phyloP scores from a whole-genome alignment of 2,797 vertebrate genomes.

The Zalophus californianus region DNA sequence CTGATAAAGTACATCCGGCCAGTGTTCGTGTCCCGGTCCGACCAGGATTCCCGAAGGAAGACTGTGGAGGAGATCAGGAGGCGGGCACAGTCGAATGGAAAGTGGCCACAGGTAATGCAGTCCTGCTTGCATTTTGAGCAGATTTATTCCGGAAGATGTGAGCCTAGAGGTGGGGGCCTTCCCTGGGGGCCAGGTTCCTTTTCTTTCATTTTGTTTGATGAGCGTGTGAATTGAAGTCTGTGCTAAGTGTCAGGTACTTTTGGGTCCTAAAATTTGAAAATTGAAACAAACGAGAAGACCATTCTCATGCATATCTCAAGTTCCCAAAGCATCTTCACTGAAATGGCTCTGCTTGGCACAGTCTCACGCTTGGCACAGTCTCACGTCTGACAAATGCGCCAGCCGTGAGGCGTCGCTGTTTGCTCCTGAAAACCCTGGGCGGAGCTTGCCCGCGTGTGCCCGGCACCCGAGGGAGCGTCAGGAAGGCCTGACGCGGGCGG shows the following conservation, averaged over 20 bases:
- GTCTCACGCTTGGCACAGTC: rapidly evolving
- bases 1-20: conserved; percentile 97
- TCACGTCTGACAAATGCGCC: rapidly evolving
- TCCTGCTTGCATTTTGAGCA: rapidly evolving
- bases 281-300: not conserved
- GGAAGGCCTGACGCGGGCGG: rapidly evolving
- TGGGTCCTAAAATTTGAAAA: not conserved
- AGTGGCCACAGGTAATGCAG: conserved; percentile 95
- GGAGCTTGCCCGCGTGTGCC: rapidly evolving
- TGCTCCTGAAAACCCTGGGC: rapidly evolving
- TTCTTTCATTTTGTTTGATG: not conserved
- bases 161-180: not conserved
- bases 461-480: rapidly evolving
- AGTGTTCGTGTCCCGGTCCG: conserved; percentile 97
- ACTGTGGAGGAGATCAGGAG: conserved; percentile 98
- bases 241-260: not conserved
- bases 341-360: rapidly evolving
- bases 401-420: rapidly evolving
- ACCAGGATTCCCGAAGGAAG: conserved; percentile 97
- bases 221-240: rapidly evolving
- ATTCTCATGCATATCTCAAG: rapidly evolving
- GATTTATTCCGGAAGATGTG: not conserved
- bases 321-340: no score
- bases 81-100: conserved; percentile 94
- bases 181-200: not conserved